Conservation (phyloP, 2,888 invertebrate genomes). For the Noctua janthe region DNA sequence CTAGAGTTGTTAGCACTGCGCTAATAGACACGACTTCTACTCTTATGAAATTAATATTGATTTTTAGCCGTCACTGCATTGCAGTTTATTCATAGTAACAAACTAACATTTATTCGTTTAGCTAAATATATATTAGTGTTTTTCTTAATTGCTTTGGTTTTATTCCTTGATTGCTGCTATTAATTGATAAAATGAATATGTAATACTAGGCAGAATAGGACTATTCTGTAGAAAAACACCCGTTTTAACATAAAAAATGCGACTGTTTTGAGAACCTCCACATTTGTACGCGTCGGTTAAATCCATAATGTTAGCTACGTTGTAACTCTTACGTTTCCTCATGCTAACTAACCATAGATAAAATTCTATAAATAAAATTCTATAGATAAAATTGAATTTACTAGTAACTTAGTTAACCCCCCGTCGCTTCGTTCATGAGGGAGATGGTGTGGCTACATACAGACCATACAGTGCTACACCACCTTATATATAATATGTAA, state of each 20-base stretch:
- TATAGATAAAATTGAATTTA: slow-evolving; percentile 29
- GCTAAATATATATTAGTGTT: background rate
- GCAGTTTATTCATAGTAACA: background rate
- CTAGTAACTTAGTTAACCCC: slow-evolving; percentile 25
- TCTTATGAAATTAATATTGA: background rate
- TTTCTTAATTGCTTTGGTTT: background rate
- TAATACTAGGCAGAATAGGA: background rate
- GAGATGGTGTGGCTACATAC: background rate
- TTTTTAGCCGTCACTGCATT: background rate
- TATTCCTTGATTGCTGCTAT: background rate
- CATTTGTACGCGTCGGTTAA: background rate
- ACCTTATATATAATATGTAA: background rate
- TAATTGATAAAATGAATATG: background rate
- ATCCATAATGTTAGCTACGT: background rate
- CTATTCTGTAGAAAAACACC: background rate
- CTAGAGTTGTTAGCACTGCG: slow-evolving; percentile 5
- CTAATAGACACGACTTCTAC: background rate
- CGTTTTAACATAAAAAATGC: background rate
- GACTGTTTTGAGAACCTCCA: background rate
- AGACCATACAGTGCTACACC: background rate
- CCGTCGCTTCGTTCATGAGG: slow-evolving; percentile 11
- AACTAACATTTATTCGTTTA: background rate
- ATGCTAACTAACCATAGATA: slow-evolving; percentile 11
- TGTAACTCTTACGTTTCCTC: background rate
- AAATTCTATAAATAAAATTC: slow-evolving; percentile 9